Percentiles rank a stretch among this genome's conserved stretches.
Conservation (phyloP, 2,113 vertebrate species). For the Gracilinanus agilis region DNA sequence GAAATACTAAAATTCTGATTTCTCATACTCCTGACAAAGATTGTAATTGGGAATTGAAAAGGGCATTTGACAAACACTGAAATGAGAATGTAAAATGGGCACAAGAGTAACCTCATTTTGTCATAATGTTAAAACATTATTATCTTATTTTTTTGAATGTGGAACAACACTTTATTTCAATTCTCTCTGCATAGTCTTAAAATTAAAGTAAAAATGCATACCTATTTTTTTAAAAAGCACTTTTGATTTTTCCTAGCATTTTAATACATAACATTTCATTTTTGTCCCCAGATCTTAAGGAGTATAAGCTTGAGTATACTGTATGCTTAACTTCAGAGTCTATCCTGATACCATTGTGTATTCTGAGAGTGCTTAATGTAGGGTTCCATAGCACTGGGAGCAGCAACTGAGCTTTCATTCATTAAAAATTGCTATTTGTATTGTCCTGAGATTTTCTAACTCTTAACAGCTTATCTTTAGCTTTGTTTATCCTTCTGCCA, state of each 20-base stretch:
- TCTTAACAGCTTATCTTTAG: conserved; percentile 61
- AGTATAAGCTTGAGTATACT: fast-evolving
- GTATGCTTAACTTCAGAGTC: background rate
- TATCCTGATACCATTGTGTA: background rate
- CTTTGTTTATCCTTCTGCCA: conserved; percentile 70
- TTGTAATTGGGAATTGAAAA: too few species aligned
- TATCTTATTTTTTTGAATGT: background rate
- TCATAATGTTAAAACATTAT: conserved; percentile 46
- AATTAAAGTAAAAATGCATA: background rate
- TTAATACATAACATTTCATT: background rate
- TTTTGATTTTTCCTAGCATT: conserved; percentile 28
- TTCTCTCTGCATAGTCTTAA: background rate
- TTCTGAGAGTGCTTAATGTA: background rate
- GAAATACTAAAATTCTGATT: too few species aligned
- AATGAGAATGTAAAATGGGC: conserved; percentile 66
- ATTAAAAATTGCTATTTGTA: conserved; percentile 46
- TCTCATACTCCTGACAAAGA: too few species aligned
- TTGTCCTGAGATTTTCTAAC: conserved; percentile 73
- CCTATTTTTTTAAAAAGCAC: background rate
- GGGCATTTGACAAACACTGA: conserved; percentile 72
- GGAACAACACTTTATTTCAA: background rate
- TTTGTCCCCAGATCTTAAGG: background rate
- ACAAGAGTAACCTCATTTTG: conserved; percentile 56
- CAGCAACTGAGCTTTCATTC: conserved; percentile 1
- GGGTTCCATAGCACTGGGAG: background rate